Evolutionary conservation across 2,797 vertebrate species (phyloP), one percentile per base, ranked within the genome.

Genomic region (Falco naumanni): DNA sequence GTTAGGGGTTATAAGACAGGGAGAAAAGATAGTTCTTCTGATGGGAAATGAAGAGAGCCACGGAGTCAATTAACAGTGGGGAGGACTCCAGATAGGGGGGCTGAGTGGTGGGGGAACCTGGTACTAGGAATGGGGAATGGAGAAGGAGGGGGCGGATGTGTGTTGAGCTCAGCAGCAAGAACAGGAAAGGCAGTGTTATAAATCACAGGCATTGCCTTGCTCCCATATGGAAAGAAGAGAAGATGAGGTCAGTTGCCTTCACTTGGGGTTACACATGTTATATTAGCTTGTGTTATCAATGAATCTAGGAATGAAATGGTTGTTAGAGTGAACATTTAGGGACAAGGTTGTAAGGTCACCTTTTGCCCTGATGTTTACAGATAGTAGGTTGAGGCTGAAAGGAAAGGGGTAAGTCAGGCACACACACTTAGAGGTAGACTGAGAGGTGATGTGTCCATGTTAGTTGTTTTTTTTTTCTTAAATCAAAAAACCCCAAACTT

Each of bases 1-100:
- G 90, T 93, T 91, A 97, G 17, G 50, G 91, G 79, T 97, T 93
- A 91, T 60, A 64, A 76, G 65, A 70, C 69, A 81, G 31, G 16
- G 75, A 89, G 51, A 95, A 94, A 90, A 89, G 77, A 80, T 93
- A 96, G 83, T 45, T 76, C 24, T 16, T 90, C 60, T 94, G 80
- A 96, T 61, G 63, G 39, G 69, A 91, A 92, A 91, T 61, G 61
- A 89, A 95, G 65, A 84, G 71, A 93, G 24, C 10, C 63, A 39
- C 2, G 12, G 64, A 94, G 33, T 86, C 59, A 92, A 80, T 94
- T 90, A 95, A 87, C 33, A 71, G 5, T 21, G 50, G 86, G 64
- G 66, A 91, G 64, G 6, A 57, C 61, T 21, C 47, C 75, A 91
- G 81, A 64, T 56, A 33, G 19, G 24, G 64, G 50, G 39, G 28